Evolutionary conservation across 2,113 vertebrate species (phyloP).

Genomic region (Dasyprocta punctata): DNA sequence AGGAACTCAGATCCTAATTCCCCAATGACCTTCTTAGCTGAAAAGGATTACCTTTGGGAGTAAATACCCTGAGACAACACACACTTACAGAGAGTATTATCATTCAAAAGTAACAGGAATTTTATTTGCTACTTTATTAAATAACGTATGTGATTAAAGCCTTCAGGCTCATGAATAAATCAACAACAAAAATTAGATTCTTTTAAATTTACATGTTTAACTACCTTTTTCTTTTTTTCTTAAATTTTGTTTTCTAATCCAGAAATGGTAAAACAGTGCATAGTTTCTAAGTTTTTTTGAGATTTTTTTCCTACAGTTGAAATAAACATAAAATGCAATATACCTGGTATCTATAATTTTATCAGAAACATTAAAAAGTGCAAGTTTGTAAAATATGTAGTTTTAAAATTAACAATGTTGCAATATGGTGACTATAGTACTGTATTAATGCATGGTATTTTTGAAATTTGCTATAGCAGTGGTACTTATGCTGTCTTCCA

Average conservation of each 20-base stretch:
- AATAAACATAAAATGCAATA: background rate
- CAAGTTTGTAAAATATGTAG: background rate
- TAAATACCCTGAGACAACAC: slow-evolving; percentile 56
- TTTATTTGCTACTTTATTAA: slow-evolving; percentile 11
- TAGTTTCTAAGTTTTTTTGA: background rate
- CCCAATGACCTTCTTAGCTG: slow-evolving; percentile 40
- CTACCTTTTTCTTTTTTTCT: background rate
- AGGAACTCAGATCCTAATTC: slow-evolving; percentile 64
- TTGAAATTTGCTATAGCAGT: background rate
- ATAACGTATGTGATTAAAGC: slow-evolving; percentile 53
- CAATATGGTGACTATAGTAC: background rate
- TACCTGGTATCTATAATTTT: background rate
- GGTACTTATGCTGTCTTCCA: background rate
- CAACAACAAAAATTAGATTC: background rate
- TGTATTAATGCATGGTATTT: background rate
- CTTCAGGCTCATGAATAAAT: slow-evolving; percentile 32
- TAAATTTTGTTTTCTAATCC: slow-evolving; percentile 18
- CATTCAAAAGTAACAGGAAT: slow-evolving; percentile 25
- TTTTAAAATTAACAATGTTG: background rate
- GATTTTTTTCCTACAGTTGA: slow-evolving; percentile 8
- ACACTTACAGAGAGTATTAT: background rate
- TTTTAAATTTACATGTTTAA: slow-evolving; percentile 44
- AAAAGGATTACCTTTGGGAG: slow-evolving; percentile 53
- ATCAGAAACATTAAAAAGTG: background rate
- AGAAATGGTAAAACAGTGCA: background rate